phyloP scores from a whole-genome alignment of 2,113 vertebrate genomes.

The Casuarius casuarius region DNA sequence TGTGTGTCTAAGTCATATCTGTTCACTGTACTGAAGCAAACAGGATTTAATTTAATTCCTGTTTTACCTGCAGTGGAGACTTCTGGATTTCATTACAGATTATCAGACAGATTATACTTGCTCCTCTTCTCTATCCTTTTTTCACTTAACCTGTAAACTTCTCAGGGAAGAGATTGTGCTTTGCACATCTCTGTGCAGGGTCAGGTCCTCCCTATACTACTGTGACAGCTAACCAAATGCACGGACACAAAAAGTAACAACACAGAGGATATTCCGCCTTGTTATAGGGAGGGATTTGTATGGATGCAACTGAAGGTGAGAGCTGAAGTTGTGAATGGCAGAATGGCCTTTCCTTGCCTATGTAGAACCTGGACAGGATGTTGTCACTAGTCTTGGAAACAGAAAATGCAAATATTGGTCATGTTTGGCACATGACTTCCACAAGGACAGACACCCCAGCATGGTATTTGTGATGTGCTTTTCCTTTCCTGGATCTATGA shows the following conservation, averaged over 20 bases:
- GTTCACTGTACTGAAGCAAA: neutral
- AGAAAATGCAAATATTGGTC: neutral
- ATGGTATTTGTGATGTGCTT: neutral
- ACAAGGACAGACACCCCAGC: neutral
- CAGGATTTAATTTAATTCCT: neutral
- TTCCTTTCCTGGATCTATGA: neutral
- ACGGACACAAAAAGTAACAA: neutral
- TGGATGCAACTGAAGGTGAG: neutral
- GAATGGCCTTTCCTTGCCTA: neutral
- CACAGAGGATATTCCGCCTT: too few species aligned
- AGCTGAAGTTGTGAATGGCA: neutral
- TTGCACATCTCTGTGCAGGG: neutral
- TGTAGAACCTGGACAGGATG: neutral
- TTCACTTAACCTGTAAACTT: neutral
- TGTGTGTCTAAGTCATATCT: neutral
- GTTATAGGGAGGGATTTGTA: neutral
- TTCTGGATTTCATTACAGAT: neutral
- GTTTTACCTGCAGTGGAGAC: neutral
- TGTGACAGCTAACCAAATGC: neutral
- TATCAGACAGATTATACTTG: neutral
- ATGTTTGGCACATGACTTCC: neutral
- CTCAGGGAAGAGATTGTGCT: neutral
- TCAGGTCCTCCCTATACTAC: fast-evolving
- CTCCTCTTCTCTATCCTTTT: neutral
- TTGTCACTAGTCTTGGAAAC: neutral